Conservation (phyloP, 2,113 vertebrate genomes). For the Crotalus helleri region DNA sequence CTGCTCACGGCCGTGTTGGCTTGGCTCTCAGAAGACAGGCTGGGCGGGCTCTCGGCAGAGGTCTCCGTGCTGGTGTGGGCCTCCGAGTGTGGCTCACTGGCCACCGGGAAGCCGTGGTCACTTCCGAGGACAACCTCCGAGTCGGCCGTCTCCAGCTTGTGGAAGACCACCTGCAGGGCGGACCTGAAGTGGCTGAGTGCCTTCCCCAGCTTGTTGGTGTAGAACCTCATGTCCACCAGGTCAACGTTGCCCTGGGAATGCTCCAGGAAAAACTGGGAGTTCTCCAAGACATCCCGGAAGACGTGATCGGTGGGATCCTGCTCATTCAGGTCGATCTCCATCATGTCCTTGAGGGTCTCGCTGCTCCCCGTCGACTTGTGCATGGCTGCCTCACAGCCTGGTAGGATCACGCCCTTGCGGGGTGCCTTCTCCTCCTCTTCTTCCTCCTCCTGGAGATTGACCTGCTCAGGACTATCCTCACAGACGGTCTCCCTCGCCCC, state of each 20-base stretch:
- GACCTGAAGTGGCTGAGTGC: slow-evolving; percentile 83
- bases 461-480: slow-evolving; percentile 63
- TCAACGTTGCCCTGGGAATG: slow-evolving; percentile 68
- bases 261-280: slow-evolving; percentile 68
- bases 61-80: slow-evolving; percentile 64
- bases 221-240: slow-evolving; percentile 74
- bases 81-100: slow-evolving; percentile 58
- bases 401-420: slow-evolving; percentile 59
- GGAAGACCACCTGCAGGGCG: slow-evolving; percentile 84
- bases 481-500: slow-evolving; percentile 50
- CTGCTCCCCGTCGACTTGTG: slow-evolving; percentile 67
- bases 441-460: slow-evolving; percentile 69
- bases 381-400: slow-evolving; percentile 58
- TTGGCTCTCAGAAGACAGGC: slow-evolving; percentile 70
- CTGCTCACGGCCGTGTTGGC: slow-evolving; percentile 54
- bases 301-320: slow-evolving; percentile 71
- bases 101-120: slow-evolving; percentile 67
- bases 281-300: slow-evolving; percentile 75
- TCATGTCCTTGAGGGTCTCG: slow-evolving; percentile 72
- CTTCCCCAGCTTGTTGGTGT: slow-evolving; percentile 80
- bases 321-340: slow-evolving; percentile 75
- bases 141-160: slow-evolving; percentile 76
- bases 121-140: slow-evolving; percentile 71
- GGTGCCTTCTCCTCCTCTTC: slow-evolving; percentile 59
- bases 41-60: slow-evolving; percentile 70